A percentile compares a stretch with the other conserved stretches of the same genome.
Evolutionary conservation across 1,140 invertebrate species (phyloP).

Genomic region (Sipha flava): DNA sequence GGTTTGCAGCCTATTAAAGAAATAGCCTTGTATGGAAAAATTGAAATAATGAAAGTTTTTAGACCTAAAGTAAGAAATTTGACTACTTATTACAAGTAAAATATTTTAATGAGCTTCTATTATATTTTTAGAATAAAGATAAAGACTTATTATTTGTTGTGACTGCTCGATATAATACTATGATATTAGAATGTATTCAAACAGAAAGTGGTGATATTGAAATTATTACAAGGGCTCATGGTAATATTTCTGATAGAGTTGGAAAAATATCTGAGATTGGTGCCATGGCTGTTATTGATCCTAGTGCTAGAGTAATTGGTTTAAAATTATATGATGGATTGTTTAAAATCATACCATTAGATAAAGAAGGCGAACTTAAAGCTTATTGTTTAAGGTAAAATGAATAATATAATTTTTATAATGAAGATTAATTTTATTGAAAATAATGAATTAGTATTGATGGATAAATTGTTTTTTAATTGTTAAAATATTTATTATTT

Average conservation of each 20-base stretch:
- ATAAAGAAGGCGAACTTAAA: slow-evolving; percentile 89
- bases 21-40: slow-evolving; percentile 89
- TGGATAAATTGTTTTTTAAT: too few species aligned
- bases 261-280: slow-evolving; percentile 87
- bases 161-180: slow-evolving; percentile 88
- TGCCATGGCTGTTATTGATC: slow-evolving; percentile 92
- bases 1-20: slow-evolving; percentile 90
- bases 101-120: background rate
- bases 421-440: too few species aligned
- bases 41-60: slow-evolving; percentile 90
- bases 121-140: slow-evolving; percentile 65
- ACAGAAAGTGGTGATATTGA: slow-evolving; percentile 69
- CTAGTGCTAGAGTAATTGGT: slow-evolving; percentile 87
- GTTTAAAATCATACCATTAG: slow-evolving; percentile 91
- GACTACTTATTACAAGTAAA: background rate
- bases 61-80: slow-evolving; percentile 65
- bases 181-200: slow-evolving; percentile 83
- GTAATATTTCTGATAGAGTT: slow-evolving; percentile 86
- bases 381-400: slow-evolving; percentile 80
- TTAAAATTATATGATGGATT: slow-evolving; percentile 92
- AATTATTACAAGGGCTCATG: slow-evolving; percentile 91
- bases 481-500: background rate
- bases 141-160: slow-evolving; percentile 93
- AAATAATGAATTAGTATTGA: too few species aligned
- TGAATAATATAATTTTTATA: background rate